Evolutionary conservation across 2,797 vertebrate species (phyloP).

Genomic region (Chiroxiphia lanceolata): DNA sequence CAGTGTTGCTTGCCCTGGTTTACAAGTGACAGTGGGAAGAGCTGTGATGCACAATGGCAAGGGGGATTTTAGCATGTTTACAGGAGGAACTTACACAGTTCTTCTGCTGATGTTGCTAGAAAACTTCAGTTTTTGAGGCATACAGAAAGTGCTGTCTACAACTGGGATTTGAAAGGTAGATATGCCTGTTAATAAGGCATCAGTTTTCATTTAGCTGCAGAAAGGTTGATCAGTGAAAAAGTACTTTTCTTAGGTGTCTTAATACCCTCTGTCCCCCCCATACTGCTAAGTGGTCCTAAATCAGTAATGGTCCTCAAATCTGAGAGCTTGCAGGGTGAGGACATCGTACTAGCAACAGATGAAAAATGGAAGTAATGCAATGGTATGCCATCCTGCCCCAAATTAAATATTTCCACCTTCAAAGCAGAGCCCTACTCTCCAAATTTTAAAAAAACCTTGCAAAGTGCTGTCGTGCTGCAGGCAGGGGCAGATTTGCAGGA

Average conservation of each 20-base stretch:
- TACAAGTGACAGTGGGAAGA: background rate
- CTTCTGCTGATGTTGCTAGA: background rate
- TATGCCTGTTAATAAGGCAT: background rate
- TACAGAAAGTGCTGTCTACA: background rate
- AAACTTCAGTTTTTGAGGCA: background rate
- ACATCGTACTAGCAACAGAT: background rate
- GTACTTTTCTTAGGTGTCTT: background rate
- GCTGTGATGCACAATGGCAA: rapidly evolving
- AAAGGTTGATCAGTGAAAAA: background rate
- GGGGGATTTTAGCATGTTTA: background rate
- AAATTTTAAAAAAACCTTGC: background rate
- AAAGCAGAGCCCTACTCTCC: background rate
- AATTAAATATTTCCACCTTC: background rate
- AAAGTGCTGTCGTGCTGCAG: background rate
- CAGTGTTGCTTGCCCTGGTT: background rate
- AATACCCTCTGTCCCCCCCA: background rate
- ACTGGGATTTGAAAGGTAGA: background rate
- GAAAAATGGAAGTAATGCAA: background rate
- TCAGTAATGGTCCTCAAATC: background rate
- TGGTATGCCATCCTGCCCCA: background rate
- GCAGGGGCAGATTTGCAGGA: background rate
- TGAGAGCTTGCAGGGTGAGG: background rate
- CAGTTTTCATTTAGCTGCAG: background rate
- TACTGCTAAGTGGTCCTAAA: background rate
- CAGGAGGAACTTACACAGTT: background rate